Percentiles rank a stretch among this genome's conserved stretches.
Evolutionary conservation across 2,888 invertebrate genomes (phyloP).

Genomic region (Trachelus stipa): DNA sequence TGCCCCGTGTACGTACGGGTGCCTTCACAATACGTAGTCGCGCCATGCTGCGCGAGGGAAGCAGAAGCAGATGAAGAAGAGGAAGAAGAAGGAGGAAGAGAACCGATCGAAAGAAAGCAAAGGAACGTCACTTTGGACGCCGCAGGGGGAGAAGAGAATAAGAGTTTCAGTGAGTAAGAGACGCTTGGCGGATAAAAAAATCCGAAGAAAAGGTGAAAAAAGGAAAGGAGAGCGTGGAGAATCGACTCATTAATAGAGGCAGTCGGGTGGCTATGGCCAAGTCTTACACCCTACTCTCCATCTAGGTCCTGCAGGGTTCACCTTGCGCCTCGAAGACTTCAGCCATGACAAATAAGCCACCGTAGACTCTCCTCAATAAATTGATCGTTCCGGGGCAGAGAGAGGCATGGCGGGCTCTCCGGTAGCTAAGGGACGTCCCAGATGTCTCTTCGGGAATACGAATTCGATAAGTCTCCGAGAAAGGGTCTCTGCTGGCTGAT

Average conservation of each 20-base stretch:
- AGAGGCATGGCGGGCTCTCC: background rate
- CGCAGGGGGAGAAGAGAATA: conserved; percentile 24
- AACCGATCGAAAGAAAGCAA: conserved; percentile 21
- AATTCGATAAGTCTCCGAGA: background rate
- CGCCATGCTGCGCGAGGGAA: conserved; percentile 15
- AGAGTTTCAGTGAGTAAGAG: conserved; percentile 36
- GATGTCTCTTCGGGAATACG: background rate
- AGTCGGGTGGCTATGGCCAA: conserved; percentile 37
- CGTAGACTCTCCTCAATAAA: background rate
- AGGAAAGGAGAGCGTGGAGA: conserved; percentile 34
- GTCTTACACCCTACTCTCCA: conserved; percentile 7
- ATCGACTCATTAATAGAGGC: conserved; percentile 44
- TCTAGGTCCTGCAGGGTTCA: background rate
- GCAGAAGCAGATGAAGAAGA: conserved; percentile 10
- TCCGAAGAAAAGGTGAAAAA: conserved; percentile 16
- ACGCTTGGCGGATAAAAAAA: conserved; percentile 28
- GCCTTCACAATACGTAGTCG: background rate
- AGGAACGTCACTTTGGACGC: conserved; percentile 30
- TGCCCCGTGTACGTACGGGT: conserved; percentile 8
- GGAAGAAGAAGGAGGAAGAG: conserved; percentile 19
- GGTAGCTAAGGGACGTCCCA: background rate
- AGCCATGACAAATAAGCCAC: background rate
- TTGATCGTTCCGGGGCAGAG: background rate
- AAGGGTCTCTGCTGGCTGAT: background rate
- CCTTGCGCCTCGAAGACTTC: background rate